Evolutionary conservation across 2,113 vertebrate species (phyloP).

Genomic region (Diadophis punctatus): DNA sequence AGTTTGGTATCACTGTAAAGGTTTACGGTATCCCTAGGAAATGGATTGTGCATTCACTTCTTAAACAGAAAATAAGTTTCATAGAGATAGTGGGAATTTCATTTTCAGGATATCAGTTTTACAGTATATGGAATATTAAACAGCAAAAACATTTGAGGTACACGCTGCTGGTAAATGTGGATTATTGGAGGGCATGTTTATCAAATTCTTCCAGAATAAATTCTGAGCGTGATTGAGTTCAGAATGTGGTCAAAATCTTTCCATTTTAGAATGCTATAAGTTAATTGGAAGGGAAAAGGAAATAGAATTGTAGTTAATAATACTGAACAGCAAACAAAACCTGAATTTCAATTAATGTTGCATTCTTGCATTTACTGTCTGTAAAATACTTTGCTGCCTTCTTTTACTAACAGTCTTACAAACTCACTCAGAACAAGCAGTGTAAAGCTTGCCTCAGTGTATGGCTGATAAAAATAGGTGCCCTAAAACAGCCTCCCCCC

Average conservation of each 20-base stretch:
- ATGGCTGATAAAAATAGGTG: conserved; percentile 8
- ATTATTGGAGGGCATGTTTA: neutral
- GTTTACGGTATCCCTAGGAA: neutral
- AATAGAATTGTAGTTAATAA: neutral
- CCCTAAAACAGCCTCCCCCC: neutral
- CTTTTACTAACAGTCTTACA: neutral
- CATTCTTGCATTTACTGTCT: neutral
- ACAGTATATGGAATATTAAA: neutral
- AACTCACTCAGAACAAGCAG: neutral
- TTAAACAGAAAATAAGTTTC: neutral
- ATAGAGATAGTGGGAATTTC: neutral
- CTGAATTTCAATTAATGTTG: neutral
- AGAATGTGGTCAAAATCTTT: neutral
- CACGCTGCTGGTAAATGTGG: neutral
- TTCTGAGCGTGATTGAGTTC: neutral
- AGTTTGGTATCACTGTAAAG: neutral
- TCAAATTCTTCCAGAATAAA: neutral
- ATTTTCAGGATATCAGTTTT: neutral
- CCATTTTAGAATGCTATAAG: neutral
- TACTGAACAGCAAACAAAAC: neutral
- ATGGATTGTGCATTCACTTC: neutral
- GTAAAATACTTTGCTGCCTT: too few relatives aligned
- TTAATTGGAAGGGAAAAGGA: neutral
- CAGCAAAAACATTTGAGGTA: neutral
- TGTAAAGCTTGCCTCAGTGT: neutral